These are phyloP conservation scores for Tyrophagus putrescentiae DNA, from an alignment of 1,140 invertebrate species.

Conservation along the genomic window DNA sequence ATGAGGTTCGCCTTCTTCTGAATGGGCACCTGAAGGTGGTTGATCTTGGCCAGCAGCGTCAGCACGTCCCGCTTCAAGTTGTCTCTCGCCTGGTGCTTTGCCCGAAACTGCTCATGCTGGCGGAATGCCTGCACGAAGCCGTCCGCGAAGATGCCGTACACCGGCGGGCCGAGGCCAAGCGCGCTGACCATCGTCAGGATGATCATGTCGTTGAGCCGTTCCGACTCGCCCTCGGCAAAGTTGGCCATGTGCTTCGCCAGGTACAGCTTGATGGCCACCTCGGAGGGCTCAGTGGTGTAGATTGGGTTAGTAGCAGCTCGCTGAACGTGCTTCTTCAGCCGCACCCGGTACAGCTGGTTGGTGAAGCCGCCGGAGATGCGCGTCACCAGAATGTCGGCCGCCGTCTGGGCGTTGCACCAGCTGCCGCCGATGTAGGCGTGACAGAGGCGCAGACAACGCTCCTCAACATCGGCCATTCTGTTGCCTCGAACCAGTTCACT, in stretches of 20 bases:
- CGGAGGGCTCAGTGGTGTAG: not conserved
- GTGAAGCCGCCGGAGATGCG: not conserved
- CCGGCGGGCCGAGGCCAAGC: not conserved
- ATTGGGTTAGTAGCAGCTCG: too few species aligned
- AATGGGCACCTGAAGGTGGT: not conserved
- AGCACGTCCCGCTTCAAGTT: not conserved
- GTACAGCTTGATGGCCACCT: not conserved
- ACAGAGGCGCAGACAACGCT: constrained; percentile 1
- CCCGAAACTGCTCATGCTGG: constrained; percentile 6
- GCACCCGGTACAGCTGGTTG: not conserved
- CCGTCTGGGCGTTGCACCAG: too few species aligned
- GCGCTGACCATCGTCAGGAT: not conserved
- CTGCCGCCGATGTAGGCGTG: not conserved
- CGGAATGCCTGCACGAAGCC: not conserved
- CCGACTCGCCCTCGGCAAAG: not conserved
- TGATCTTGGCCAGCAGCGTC: not conserved
- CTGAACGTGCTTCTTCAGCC: not conserved
- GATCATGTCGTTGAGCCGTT: constrained; percentile 4
- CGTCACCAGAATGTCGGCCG: not conserved
- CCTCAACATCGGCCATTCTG: not conserved
- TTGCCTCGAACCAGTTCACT: constrained; percentile 1
- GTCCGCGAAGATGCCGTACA: not conserved
- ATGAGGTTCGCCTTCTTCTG: not conserved
- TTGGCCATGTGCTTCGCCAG: not conserved
- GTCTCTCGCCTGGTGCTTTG: not conserved